A percentile compares a stretch with the other conserved stretches of the same genome.
These are phyloP conservation scores for Lemur catta DNA, from an alignment of 2,797 vertebrate species.

Conservation along the genomic window DNA sequence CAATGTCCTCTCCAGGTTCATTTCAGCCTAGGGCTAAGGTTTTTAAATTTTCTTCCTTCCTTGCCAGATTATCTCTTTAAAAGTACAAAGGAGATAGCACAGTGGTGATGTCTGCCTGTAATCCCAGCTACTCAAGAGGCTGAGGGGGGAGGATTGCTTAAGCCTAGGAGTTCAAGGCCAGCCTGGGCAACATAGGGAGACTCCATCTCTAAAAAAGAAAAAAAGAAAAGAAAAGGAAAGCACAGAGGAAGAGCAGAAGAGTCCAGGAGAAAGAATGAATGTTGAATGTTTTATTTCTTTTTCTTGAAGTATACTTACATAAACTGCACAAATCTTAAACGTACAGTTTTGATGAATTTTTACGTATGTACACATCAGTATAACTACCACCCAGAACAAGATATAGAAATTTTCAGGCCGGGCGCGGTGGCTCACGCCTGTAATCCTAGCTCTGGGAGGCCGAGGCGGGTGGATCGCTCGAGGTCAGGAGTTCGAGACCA, in stretches of 20 bases:
- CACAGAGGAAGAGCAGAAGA: not conserved
- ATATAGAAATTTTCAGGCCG: not conserved
- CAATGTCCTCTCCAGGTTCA: not conserved
- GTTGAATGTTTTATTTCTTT: not conserved
- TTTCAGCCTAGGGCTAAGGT: not conserved
- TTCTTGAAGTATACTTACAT: not conserved
- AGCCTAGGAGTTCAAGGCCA: too few relatives aligned
- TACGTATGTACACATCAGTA: not conserved
- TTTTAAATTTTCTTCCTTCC: not conserved
- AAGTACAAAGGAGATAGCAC: not conserved
- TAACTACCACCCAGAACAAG: not conserved
- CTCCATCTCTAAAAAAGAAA: too few relatives aligned
- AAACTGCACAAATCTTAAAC: not conserved
- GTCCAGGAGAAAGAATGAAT: not conserved
- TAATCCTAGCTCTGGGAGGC: too few relatives aligned
- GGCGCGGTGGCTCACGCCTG: too few relatives aligned
- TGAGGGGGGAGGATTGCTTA: too few relatives aligned
- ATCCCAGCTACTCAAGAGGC: too few relatives aligned
- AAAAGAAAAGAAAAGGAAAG: not conserved
- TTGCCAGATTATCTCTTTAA: not conserved
- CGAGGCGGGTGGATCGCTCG: too few relatives aligned
- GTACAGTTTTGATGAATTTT: not conserved
- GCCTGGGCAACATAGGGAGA: too few relatives aligned
- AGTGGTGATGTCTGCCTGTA: too few relatives aligned
- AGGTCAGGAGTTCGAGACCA: too few relatives aligned